Percentiles rank a stretch among this genome's conserved stretches.
These are phyloP conservation scores for Rostratula benghalensis DNA, from an alignment of 2,113 vertebrate genomes.

Conservation along the genomic window DNA sequence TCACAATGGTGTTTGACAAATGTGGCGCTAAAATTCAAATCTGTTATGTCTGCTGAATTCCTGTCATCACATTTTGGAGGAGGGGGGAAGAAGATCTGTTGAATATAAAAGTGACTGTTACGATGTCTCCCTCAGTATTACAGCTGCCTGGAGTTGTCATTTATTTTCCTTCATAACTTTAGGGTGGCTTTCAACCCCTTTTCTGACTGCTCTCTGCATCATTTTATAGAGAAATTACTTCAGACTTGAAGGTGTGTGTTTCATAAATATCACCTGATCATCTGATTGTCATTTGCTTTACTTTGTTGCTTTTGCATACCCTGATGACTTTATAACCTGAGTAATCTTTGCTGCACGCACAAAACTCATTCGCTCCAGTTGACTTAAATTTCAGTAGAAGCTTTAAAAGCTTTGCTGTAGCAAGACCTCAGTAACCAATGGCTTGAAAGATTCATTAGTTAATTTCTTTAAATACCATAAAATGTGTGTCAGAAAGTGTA, in stretches of 20 bases:
- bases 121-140: not conserved
- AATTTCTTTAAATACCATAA: conserved; percentile 33
- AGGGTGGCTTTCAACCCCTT: not conserved
- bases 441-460: conserved; percentile 14
- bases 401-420: conserved; percentile 34
- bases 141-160: not conserved
- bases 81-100: not conserved
- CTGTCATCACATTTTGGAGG: not conserved
- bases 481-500: not conserved
- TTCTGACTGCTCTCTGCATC: not conserved
- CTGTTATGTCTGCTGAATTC: not conserved
- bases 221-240: not conserved
- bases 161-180: not conserved
- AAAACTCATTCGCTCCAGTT: not conserved
- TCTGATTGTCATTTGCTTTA: conserved; percentile 13
- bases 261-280: conserved; percentile 24
- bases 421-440: not conserved
- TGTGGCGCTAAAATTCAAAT: not conserved
- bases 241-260: not conserved
- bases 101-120: not conserved
- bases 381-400: not conserved
- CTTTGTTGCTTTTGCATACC: not conserved
- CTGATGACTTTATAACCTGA: not conserved
- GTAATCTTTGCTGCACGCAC: not conserved
- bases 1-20: not conserved